These are phyloP conservation scores for Leptodactylus fuscus DNA, from an alignment of 2,113 vertebrate species.

Conservation along the genomic window DNA sequence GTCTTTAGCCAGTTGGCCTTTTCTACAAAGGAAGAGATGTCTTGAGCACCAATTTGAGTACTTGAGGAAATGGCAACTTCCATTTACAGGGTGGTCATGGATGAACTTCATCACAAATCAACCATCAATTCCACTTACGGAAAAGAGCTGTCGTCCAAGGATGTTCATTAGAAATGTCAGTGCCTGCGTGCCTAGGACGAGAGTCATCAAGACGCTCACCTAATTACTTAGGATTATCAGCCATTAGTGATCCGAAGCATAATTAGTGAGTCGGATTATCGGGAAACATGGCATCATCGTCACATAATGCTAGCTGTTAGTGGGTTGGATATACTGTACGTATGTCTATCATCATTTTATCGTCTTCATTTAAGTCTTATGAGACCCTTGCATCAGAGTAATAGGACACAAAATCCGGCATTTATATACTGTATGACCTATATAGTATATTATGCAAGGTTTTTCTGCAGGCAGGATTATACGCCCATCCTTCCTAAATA, in stretches of 20 bases:
- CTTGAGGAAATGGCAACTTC: slow-evolving; percentile 22
- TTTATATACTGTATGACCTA: too few species aligned
- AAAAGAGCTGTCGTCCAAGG: not conserved
- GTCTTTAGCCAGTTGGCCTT: not conserved
- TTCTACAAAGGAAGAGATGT: not conserved
- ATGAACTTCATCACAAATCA: slow-evolving; percentile 7
- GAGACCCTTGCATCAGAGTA: too few species aligned
- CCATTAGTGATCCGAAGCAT: not conserved
- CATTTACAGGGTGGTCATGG: not conserved
- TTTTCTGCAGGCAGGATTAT: too few species aligned
- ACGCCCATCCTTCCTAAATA: too few species aligned
- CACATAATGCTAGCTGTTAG: not conserved
- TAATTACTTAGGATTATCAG: slow-evolving; percentile 24
- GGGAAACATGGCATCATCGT: not conserved
- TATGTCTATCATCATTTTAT: not conserved
- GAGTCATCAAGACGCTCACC: not conserved
- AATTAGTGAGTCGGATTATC: not conserved
- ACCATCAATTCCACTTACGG: slow-evolving; percentile 35
- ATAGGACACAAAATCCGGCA: too few species aligned
- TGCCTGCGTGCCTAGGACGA: not conserved
- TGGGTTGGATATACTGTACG: not conserved
- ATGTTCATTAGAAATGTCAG: slow-evolving; percentile 25
- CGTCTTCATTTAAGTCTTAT: too few species aligned
- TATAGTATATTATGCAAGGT: too few species aligned
- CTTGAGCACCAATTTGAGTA: not conserved